Base-by-base conservation (phyloP, 2,888 invertebrate genomes). In the Drosophila limbata region DNA sequence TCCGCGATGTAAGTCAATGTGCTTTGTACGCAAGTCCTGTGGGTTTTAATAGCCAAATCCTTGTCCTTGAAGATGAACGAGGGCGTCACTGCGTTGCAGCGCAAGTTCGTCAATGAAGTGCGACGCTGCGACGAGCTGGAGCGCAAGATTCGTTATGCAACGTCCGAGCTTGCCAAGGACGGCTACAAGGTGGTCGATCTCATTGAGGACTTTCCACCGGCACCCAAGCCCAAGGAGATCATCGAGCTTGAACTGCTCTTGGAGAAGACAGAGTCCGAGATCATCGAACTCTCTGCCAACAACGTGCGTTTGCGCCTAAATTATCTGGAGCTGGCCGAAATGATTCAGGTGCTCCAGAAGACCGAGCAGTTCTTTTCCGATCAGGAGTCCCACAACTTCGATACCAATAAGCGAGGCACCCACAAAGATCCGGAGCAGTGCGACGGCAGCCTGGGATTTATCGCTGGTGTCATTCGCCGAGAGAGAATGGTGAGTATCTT, bases 201-300 rank as follows among this genome's bases (percentile, higher is more conserved):
- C n/a, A 93, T 94, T 2, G 95, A 95, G 5, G 92, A 93, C 68
- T 89, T 93, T 47, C 96, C 96, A 6, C 94, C 95, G 62, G 96
- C 96, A 3, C 96, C 96, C 0, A 95, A 95, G 83, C 96, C 96
- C 0, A 93, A 96, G 65, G 96, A 96, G 90, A 96, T 96, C 92
- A 95, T 96, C 69, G 96, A 97, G 64, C 89, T 92, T 37, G 91
- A 97, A 95, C 95, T 96, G 1, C 97, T 97, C 82, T 94, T 98
- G 91, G 99, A 99, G 92, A 98, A 98, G 93, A 96, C 98, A 21
- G 98, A 99, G 93, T 96, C 96, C 81, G 98, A 99, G 93, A 96
- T 99, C 75, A 94, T 97, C 64, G 98, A 99, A 93, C 94, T 99
- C 70, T 97, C 97, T 68, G 96, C 97, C 90, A 98, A 98, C 92